These are phyloP conservation scores for Myripristis murdjan DNA, from an alignment of 2,797 vertebrate species.

Conservation along the genomic window DNA sequence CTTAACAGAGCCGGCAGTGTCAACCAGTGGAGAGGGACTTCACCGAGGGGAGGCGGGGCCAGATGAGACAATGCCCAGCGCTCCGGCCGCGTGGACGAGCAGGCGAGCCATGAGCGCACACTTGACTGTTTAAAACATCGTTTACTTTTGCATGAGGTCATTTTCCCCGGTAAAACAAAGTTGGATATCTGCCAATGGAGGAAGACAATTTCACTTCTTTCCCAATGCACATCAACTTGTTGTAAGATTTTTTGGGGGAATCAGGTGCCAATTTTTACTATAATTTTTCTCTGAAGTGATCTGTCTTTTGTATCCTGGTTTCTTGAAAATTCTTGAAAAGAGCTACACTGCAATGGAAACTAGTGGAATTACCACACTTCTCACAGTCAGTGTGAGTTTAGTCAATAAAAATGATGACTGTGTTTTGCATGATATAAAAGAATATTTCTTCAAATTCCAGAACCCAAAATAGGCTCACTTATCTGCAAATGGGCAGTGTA, in stretches of 20 bases:
- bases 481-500: no score
- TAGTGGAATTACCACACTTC: neutral
- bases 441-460: no score
- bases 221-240: constrained; percentile 8
- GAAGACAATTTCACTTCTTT: no score
- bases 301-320: neutral
- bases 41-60: constrained; percentile 39
- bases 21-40: constrained; percentile 85
- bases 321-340: neutral
- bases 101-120: neutral
- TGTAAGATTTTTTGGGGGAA: no score
- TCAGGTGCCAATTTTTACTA: no score
- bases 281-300: constrained; percentile 1
- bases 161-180: no score
- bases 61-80: constrained; percentile 19
- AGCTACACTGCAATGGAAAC: neutral
- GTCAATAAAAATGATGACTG: no score
- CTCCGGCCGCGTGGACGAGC: constrained; percentile 23
- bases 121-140: no score
- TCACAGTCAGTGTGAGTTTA: neutral
- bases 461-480: no score
- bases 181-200: no score
- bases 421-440: no score
- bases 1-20: constrained; percentile 90
- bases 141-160: no score